Conservation (phyloP, 2,113 vertebrate genomes). For the Calcarius ornatus region DNA sequence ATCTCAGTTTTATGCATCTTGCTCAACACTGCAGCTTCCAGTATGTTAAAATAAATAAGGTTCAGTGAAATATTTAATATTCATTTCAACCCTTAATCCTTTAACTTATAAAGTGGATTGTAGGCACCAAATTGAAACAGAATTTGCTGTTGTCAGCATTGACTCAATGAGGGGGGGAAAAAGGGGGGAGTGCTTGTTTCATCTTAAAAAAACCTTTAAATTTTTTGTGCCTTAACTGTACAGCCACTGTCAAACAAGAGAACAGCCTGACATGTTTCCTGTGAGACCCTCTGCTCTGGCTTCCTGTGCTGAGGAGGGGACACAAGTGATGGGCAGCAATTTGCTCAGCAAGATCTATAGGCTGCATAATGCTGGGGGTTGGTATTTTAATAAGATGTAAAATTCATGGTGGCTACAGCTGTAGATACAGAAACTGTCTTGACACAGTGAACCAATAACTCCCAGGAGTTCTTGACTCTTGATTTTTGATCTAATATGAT, state of each 20-base stretch:
- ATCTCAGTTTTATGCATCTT: neutral
- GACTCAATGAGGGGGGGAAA: neutral
- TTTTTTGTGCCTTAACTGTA: neutral
- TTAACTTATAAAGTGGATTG: neutral
- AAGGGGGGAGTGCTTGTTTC: neutral
- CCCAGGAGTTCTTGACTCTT: neutral
- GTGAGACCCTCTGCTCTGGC: no score
- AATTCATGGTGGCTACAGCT: neutral
- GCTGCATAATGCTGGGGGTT: neutral
- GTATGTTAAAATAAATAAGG: neutral
- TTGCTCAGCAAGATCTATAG: neutral
- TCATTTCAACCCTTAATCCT: neutral
- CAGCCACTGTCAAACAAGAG: neutral
- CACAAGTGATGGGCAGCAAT: neutral
- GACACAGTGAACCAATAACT: neutral
- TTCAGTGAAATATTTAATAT: neutral
- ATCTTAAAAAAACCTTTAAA: neutral
- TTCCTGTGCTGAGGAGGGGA: neutral
- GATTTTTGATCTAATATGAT: neutral
- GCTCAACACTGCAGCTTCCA: neutral
- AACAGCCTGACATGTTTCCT: accelerated
- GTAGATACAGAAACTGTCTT: neutral
- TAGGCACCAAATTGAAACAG: neutral
- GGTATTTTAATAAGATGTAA: neutral
- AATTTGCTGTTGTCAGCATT: neutral